Percentiles rank a stretch among this genome's conserved stretches.
Evolutionary conservation across 2,888 invertebrate genomes (phyloP).

Genomic region (Polyploca ridens): DNA sequence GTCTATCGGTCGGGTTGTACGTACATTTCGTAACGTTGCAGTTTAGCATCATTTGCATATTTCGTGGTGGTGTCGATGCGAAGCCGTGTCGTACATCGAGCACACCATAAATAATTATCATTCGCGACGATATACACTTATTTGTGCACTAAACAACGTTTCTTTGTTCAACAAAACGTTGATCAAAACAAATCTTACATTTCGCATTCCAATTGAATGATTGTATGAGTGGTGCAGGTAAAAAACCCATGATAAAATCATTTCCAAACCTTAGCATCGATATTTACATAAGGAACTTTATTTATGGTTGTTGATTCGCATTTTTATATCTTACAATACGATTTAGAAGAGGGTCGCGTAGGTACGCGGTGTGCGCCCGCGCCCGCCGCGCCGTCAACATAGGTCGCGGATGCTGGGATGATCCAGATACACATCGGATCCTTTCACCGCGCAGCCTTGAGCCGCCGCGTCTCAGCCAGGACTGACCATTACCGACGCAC

Average conservation of each 20-base stretch:
- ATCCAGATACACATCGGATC: conserved; percentile 77
- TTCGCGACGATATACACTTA: conserved; percentile 3
- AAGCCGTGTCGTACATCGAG: conserved; percentile 46
- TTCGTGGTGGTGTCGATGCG: conserved; percentile 64
- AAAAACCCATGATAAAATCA: not conserved
- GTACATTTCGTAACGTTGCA: conserved; percentile 67
- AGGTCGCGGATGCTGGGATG: conserved; percentile 62
- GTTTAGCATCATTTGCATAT: conserved; percentile 78
- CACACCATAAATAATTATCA: conserved; percentile 34
- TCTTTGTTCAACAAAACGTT: not conserved
- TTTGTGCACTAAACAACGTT: not conserved
- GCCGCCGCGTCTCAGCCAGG: conserved; percentile 55
- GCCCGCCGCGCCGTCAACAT: conserved; percentile 16
- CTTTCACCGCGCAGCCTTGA: conserved; percentile 81
- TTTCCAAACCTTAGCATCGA: not conserved
- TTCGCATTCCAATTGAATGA: not conserved
- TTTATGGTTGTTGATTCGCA: not conserved
- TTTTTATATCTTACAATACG: not conserved
- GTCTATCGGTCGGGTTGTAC: conserved; percentile 63
- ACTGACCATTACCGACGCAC: conserved; percentile 76
- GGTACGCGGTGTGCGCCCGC: conserved; percentile 23
- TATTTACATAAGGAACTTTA: not conserved
- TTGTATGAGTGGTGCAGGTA: not conserved
- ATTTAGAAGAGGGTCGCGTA: conserved; percentile 5
- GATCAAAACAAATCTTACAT: not conserved